These are phyloP conservation scores for Luffia ferchaultella DNA, from an alignment of 2,888 invertebrate genomes.

Conservation along the genomic window DNA sequence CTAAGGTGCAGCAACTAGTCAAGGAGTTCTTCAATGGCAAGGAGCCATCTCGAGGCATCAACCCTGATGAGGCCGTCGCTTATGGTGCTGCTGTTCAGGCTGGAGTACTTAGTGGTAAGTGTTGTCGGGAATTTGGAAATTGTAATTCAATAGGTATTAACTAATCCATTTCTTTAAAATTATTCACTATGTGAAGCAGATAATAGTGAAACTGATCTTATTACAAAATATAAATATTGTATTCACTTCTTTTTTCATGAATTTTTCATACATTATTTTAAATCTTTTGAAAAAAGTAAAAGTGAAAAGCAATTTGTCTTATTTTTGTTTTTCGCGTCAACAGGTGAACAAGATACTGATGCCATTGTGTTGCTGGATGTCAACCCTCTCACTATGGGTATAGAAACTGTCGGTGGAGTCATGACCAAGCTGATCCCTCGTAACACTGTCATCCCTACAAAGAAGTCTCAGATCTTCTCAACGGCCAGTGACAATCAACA, in stretches of 20 bases:
- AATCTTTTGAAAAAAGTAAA: too few species aligned
- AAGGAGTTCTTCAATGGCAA: slow-evolving; percentile 97
- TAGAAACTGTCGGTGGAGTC: slow-evolving; percentile 99
- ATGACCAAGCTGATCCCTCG: slow-evolving; percentile 99
- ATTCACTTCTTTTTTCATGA: too few species aligned
- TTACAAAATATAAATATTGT: too few species aligned
- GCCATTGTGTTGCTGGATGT: slow-evolving; percentile 97
- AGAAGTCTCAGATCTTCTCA: slow-evolving; percentile 99
- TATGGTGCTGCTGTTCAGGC: slow-evolving; percentile 99
- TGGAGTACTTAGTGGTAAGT: slow-evolving; percentile 85
- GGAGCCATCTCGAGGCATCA: slow-evolving; percentile 97
- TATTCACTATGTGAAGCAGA: too few species aligned
- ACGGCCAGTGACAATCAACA: slow-evolving; percentile 99
- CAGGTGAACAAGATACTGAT: slow-evolving; percentile 93
- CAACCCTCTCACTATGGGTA: slow-evolving; percentile 98
- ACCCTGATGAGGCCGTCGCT: slow-evolving; percentile 99
- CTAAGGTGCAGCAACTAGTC: slow-evolving; percentile 93
- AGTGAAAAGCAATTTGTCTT: too few species aligned
- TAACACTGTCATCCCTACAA: slow-evolving; percentile 99
- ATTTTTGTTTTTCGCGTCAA: too few species aligned
- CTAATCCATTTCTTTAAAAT: too few species aligned
- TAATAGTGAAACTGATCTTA: too few species aligned
- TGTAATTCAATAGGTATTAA: too few species aligned
- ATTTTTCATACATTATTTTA: too few species aligned
- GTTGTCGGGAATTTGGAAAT: too few species aligned